A percentile compares a stretch with the other conserved stretches of the same genome.
Conservation (phyloP, 2,797 vertebrate species). For the Gadopsis bispinosus region DNA sequence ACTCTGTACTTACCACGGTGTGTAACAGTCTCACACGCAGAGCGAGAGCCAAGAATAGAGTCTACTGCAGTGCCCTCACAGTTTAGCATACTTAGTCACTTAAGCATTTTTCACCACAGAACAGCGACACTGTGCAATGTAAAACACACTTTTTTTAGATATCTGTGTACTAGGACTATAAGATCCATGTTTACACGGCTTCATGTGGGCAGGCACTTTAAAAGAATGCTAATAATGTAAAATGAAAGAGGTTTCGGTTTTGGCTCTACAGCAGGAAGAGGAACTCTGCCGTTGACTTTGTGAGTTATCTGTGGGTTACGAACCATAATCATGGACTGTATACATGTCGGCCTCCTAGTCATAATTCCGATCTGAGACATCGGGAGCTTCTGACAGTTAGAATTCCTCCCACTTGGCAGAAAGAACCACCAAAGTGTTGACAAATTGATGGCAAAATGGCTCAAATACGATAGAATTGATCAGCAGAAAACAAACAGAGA, state of each 20-base stretch:
- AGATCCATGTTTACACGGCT: too few relatives aligned
- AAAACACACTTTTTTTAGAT: not conserved
- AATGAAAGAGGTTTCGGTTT: not conserved
- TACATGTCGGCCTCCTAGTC: not conserved
- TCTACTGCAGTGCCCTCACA: slow-evolving; percentile 20
- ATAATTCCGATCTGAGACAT: not conserved
- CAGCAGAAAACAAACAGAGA: not conserved
- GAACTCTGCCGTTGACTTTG: not conserved
- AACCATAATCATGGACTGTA: not conserved
- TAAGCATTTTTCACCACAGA: slow-evolving; percentile 32
- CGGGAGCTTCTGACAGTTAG: not conserved
- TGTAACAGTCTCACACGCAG: slow-evolving; percentile 5
- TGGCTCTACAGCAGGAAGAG: not conserved
- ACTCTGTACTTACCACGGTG: slow-evolving; percentile 46
- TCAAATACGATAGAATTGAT: not conserved
- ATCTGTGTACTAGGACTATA: too few relatives aligned
- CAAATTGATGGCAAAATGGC: not conserved
- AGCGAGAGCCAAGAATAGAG: slow-evolving; percentile 10
- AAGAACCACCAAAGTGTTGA: not conserved
- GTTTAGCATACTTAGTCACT: slow-evolving; percentile 27
- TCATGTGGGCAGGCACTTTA: too few relatives aligned
- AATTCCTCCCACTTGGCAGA: not conserved
- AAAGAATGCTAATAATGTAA: not conserved
- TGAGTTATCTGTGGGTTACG: too few relatives aligned
- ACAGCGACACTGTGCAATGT: not conserved